phyloP scores from a whole-genome alignment of 92 coral and sea anemone species.

The Zoanthus sansibaricus region DNA sequence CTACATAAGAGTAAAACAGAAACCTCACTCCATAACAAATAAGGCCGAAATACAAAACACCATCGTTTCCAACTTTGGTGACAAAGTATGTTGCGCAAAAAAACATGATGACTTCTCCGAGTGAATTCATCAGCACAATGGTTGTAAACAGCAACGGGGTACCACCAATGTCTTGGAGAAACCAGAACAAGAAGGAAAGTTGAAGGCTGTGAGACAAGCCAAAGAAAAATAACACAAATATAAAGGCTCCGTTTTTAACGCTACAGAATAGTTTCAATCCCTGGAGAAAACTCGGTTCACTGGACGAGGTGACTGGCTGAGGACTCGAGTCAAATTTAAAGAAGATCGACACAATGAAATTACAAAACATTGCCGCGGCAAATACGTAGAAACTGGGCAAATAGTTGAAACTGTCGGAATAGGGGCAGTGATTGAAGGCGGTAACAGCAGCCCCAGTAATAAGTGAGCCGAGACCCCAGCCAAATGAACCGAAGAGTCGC shows the following conservation, averaged over 20 bases:
- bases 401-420: conserved; percentile 87
- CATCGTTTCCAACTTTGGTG: conserved; percentile 81
- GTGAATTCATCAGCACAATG: conserved; percentile 74
- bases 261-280: conserved; percentile 79
- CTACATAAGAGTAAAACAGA: conserved; percentile 78
- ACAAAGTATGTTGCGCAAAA: conserved; percentile 83
- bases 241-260: conserved; percentile 79
- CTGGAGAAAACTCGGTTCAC: conserved; percentile 56
- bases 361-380: conserved; percentile 78
- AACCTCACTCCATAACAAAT: conserved; percentile 80
- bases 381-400: conserved; percentile 81
- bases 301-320: conserved; percentile 22
- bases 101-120: conserved; percentile 88
- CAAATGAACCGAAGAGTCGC: conserved; percentile 83
- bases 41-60: conserved; percentile 77
- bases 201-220: conserved; percentile 78
- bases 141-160: conserved; percentile 83
- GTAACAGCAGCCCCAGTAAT: conserved; percentile 82
- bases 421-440: conserved; percentile 84
- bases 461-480: conserved; percentile 87
- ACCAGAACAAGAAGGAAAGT: conserved; percentile 90
- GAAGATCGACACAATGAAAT: conserved; percentile 71
- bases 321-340: conserved; percentile 59
- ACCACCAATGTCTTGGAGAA: conserved; percentile 90
- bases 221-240: conserved; percentile 65